Evolutionary conservation across 1,140 invertebrate genomes (phyloP).

Genomic region (Leptopilina clavipes): DNA sequence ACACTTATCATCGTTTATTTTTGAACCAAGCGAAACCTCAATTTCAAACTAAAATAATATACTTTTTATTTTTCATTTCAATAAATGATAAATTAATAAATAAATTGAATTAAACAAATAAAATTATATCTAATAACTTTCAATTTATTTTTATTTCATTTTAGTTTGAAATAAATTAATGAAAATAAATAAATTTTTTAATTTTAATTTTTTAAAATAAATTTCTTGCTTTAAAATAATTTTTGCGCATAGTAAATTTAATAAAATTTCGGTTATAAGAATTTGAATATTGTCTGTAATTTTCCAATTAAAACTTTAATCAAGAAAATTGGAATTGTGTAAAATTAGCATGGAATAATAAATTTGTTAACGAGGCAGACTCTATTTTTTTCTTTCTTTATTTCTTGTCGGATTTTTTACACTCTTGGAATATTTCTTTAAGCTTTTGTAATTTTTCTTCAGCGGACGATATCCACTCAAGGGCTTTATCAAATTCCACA

Average conservation of each 20-base stretch:
- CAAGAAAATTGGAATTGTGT: background rate
- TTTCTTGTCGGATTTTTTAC: constrained; percentile 4
- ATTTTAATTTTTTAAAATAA: too few relatives aligned
- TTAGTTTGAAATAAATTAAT: too few relatives aligned
- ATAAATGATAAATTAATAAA: too few relatives aligned
- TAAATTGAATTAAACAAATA: too few relatives aligned
- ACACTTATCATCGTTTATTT: too few relatives aligned
- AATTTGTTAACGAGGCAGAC: background rate
- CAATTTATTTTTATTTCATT: too few relatives aligned
- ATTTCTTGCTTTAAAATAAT: too few relatives aligned
- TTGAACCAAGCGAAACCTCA: too few relatives aligned
- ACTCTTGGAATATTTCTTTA: constrained; percentile 4
- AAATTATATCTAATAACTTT: too few relatives aligned
- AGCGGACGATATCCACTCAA: background rate
- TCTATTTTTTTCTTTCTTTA: background rate
- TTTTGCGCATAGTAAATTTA: background rate
- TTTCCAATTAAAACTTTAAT: constrained; percentile 9
- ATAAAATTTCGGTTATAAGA: background rate
- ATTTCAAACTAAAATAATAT: too few relatives aligned
- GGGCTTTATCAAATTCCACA: background rate
- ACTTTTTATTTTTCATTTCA: too few relatives aligned
- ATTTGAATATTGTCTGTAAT: background rate
- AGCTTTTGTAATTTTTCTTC: background rate
- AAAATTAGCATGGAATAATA: constrained; percentile 24
- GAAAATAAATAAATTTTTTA: too few relatives aligned